A percentile compares a stretch with the other conserved stretches of the same genome.
These are phyloP conservation scores for Antennarius maculatus DNA, from an alignment of 2,797 vertebrate species.

Conservation along the genomic window DNA sequence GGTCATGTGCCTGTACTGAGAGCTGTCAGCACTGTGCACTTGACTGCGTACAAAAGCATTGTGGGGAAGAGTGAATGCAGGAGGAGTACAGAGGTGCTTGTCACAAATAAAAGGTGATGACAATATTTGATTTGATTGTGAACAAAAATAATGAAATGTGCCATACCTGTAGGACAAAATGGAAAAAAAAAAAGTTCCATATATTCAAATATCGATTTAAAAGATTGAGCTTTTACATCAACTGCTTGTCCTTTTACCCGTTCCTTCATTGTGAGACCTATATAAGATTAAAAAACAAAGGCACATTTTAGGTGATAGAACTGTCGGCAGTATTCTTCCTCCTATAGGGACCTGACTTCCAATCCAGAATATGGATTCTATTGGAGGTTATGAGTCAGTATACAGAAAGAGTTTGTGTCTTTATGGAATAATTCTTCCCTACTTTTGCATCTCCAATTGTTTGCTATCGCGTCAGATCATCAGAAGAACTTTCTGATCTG, in stretches of 20 bases:
- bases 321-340: too few species aligned
- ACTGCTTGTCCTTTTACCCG: too few species aligned
- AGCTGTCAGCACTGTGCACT: conserved; percentile 34
- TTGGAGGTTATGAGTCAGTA: conserved; percentile 6
- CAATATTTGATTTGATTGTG: conserved; percentile 10
- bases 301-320: too few species aligned
- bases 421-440: conserved; percentile 7
- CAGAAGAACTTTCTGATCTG: conserved; percentile 38
- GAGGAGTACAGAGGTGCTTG: not conserved
- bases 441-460: conserved; percentile 11
- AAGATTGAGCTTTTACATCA: too few species aligned
- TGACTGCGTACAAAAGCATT: conserved; percentile 16
- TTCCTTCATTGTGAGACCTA: too few species aligned
- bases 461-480: conserved; percentile 31
- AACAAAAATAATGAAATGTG: not conserved
- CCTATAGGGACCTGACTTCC: too few species aligned
- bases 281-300: too few species aligned
- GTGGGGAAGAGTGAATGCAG: not conserved
- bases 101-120: not conserved
- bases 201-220: too few species aligned
- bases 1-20: conserved; percentile 50
- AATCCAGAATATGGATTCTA: not conserved
- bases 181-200: too few species aligned
- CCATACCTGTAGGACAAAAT: not conserved
- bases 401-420: conserved; percentile 8